Conservation (phyloP, 2,888 invertebrate genomes). For the Orchesella flavescens region DNA sequence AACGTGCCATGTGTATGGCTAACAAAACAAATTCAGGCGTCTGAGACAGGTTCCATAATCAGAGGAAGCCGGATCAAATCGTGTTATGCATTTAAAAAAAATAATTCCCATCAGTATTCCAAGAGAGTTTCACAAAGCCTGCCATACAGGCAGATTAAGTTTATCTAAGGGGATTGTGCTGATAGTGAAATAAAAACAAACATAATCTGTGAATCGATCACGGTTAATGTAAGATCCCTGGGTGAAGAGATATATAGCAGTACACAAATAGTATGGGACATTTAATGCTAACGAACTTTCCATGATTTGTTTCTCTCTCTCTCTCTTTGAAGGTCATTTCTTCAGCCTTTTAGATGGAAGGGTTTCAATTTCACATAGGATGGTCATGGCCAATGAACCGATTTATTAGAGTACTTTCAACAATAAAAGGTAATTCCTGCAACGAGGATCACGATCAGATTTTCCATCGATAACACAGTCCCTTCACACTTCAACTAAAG, state of each 20-base stretch:
- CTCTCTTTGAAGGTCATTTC: neutral
- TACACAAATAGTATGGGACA: constrained; percentile 51
- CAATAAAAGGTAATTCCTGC: neutral
- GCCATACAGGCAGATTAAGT: neutral
- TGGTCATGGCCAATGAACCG: constrained; percentile 51
- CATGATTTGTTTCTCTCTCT: constrained; percentile 11
- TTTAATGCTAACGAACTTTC: constrained; percentile 56
- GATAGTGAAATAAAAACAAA: too few species aligned
- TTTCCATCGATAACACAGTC: too few species aligned
- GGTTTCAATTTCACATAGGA: constrained; percentile 6
- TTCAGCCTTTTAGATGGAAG: neutral
- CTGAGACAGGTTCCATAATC: too few species aligned
- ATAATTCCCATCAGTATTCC: constrained; percentile 47
- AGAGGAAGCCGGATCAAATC: constrained; percentile 42
- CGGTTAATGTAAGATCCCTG: too few species aligned
- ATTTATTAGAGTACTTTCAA: constrained; percentile 47
- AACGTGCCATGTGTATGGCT: too few species aligned
- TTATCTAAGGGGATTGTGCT: too few species aligned
- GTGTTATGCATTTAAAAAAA: constrained; percentile 59
- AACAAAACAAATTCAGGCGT: too few species aligned
- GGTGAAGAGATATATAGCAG: too few species aligned
- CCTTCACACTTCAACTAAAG: too few species aligned
- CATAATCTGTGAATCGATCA: too few species aligned
- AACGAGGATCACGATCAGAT: too few species aligned
- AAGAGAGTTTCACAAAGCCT: neutral